Evolutionary conservation across 2,113 vertebrate species (phyloP).

Genomic region (Cyprinodon brontotheroides): DNA sequence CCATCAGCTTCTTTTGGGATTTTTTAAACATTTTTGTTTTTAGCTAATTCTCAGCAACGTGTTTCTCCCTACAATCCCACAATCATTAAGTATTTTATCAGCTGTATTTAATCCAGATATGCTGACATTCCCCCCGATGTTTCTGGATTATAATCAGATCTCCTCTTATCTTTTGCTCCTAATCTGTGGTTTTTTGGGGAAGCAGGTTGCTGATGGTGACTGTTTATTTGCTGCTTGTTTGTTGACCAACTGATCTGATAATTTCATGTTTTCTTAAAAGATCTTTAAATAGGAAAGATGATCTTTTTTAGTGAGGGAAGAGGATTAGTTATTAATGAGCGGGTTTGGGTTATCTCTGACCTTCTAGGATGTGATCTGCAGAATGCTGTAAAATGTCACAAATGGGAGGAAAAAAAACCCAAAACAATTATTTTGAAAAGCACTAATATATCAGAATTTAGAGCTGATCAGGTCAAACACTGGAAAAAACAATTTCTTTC

Average conservation of each 20-base stretch:
- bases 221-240: background rate
- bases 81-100: slow-evolving; percentile 70
- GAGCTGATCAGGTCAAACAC: background rate
- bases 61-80: slow-evolving; percentile 24
- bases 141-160: slow-evolving; percentile 58
- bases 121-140: slow-evolving; percentile 63
- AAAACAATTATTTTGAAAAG: background rate
- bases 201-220: background rate
- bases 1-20: slow-evolving; percentile 3
- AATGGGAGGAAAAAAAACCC: background rate
- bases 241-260: slow-evolving; percentile 32
- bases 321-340: slow-evolving; percentile 8
- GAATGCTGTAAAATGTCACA: slow-evolving; percentile 17
- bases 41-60: background rate
- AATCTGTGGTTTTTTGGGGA: slow-evolving; percentile 34
- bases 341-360: slow-evolving; percentile 39
- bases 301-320: slow-evolving; percentile 32
- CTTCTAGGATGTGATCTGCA: slow-evolving; percentile 27
- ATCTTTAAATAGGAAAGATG: slow-evolving; percentile 14
- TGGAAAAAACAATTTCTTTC: no score
- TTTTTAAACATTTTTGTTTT: slow-evolving; percentile 47
- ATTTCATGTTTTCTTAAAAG: slow-evolving; percentile 22
- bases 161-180: slow-evolving; percentile 59
- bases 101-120: slow-evolving; percentile 72
- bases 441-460: background rate